Base-by-base conservation (phyloP, 1,140 invertebrate species). In the Holotrichia oblita region DNA sequence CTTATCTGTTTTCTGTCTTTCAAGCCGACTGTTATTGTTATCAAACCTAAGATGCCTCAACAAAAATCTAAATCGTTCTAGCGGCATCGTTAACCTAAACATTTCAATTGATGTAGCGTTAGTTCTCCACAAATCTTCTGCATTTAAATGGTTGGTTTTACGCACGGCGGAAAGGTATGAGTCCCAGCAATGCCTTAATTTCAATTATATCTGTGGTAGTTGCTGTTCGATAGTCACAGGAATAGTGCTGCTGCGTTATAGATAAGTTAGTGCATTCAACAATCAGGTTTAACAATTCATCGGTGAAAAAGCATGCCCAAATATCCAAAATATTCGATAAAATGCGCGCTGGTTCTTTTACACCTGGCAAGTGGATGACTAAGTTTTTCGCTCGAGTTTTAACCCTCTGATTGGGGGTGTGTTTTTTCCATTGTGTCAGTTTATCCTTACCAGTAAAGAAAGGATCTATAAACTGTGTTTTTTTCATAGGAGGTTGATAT, bases 81-180 rank as follows among this genome's bases (percentile, higher is more conserved):
- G n/a, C n/a, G n/a, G n/a, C n/a, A n/a, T n/a, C n/a, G n/a, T n/a
- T n/a, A n/a, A n/a, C n/a, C n/a, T n/a, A n/a, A n/a, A n/a, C n/a
- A n/a, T n/a, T n/a, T n/a, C n/a, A n/a, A n/a, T 76, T 76, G 74
- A 76, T 42, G 74, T 76, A 8, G 40, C 41, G 40, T 48, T 76
- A n/a, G 74, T 76, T 76, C 17, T 76, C 74, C 74, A 76, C 41
- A 76, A 44, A 44, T 76, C 74, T 1, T 76, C 42, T 76, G 74
- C 74, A 27, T 76, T 76, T 24, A 76, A 76, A 44, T 76, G 41
- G 22, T 76, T 76, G 14, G 74, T 76, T 44, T 76, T 76, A 34
- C 27, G 27, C 27, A 1, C 27, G 27, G 27, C 27, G 27, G 27
- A 34, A 34, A 34, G n/a, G n/a, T n/a, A n/a, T n/a, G n/a, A n/a